Evolutionary conservation across 2,888 invertebrate species (phyloP), one percentile per base, ranked within the genome.

Genomic region (Beris chalybata): DNA sequence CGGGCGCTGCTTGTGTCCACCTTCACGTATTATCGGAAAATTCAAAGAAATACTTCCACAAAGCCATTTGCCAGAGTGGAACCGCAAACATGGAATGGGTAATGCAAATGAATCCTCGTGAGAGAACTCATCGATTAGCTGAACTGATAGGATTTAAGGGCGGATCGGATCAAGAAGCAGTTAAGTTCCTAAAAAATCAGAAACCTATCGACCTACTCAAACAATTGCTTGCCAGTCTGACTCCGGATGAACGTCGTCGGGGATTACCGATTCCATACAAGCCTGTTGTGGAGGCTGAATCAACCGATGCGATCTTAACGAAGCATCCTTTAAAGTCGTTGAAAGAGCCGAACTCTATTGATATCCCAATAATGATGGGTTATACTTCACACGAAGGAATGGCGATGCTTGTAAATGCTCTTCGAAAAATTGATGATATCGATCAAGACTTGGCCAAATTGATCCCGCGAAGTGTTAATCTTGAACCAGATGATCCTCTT

Each of bases 331-430:
- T 86, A 72, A 71, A 84, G 50, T 77, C 83, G 7, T 66, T 85
- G 11, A 77, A 78, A 67, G 73, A 73, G 57, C 79, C 79, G n/a
- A 75, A 76, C 45, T 79, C 81, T 38, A 75, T 82, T 22, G 77
- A 82, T 0, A 82, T 84, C 5, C 85, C 86, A 1, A 74, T 82
- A 0, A 80, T 86, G 4, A 78, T 84, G 70, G 86, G 86, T 5
- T 75, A 85, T 0, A 85, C 83, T 58, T 83, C 84, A 0, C 83
- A 82, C 0, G 86, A 86, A 75, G 86, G 85, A 0, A 70, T 85
- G 0, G 79, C 82, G 0, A 79, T 67, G 73, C 32, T 76, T 5
- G 12, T 70, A 0, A 71, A 72, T 71, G 76, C 74, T 0, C 55
- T 71, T 9, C 74, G 73, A n/a, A 77, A 76, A 52, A 12, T 79